Conservation (phyloP, 23 tunicate genomes). For the Diplosoma virens region DNA sequence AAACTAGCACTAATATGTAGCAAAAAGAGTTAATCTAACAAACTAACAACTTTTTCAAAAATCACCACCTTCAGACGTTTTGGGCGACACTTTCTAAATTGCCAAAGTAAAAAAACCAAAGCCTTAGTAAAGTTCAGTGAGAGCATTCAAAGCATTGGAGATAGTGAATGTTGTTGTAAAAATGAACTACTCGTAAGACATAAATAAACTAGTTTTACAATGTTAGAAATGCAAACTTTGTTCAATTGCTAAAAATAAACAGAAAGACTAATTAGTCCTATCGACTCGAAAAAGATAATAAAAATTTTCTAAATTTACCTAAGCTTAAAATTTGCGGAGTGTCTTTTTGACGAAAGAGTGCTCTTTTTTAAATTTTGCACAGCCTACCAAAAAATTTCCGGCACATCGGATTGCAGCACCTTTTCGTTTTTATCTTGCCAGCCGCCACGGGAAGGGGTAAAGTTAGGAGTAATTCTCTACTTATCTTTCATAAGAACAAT, state of each 20-base stretch:
- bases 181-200: not conserved
- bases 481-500: no score
- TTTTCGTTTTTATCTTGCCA: no score
- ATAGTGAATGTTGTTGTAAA: not conserved
- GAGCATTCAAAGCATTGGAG: not conserved
- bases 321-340: no score
- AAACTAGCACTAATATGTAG: not conserved
- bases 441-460: no score
- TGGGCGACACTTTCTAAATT: not conserved
- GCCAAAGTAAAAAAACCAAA: not conserved
- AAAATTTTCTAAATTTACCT: no score
- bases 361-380: no score
- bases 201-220: not conserved
- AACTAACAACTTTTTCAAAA: not conserved
- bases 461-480: no score
- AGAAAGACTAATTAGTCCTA: not conserved
- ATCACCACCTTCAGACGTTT: not conserved
- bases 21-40: not conserved
- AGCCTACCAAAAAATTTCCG: no score
- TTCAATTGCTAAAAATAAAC: not conserved
- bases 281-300: not conserved
- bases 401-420: no score
- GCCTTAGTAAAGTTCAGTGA: not conserved
- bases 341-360: no score
- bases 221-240: not conserved